Base-by-base conservation (phyloP, 1,140 invertebrate species). In the Drosophila ambigua region DNA sequence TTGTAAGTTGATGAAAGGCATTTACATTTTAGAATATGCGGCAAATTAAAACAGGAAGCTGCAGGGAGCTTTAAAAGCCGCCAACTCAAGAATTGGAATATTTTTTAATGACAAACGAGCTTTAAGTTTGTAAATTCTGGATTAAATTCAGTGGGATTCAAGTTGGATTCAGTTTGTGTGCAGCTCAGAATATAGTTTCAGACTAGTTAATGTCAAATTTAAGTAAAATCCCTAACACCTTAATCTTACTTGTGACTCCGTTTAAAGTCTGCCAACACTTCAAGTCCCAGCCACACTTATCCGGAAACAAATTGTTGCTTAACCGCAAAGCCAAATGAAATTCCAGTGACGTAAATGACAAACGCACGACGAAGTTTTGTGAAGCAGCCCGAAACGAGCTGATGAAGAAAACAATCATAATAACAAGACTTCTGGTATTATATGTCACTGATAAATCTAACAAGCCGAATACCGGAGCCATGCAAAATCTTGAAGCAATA, bases 1-100 rank as follows among this genome's bases (percentile, higher is more conserved):
- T 76, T 76, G 73, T 76, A 68, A 76, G 72, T 61, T 43, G 20
- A 26, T 26, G 57, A 58, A 45, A 28, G 49, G 50, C 43, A 76
- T 87, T 87, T 82, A 59, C 82, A 87, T 87, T 87, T 85, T 87
- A 78, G 59, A 87, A 79, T 87, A 87, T 87, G 78, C 82, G 76
- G 66, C 71, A 87, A 81, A 85, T 87, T 78, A 85, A 85, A 87
- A 75, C 35, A 73, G 50, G 52, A 78, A 85, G 55, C 46, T 41
- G 31, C 15, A 13, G 15, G 15, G 39, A 62, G 65, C 73, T 73
- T 80, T 80, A 77, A 80, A 58, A 62, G 54, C 35, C 50, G n/a
- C 41, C 28, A 55, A 51, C 51, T 2, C 66, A 26, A 50, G 45
- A 31, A 35, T 24, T 2, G 45, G 66, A 69, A 69, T 69, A 58